Evolutionary conservation across 2,797 vertebrate genomes (phyloP).

Genomic region (Sparus aurata): DNA sequence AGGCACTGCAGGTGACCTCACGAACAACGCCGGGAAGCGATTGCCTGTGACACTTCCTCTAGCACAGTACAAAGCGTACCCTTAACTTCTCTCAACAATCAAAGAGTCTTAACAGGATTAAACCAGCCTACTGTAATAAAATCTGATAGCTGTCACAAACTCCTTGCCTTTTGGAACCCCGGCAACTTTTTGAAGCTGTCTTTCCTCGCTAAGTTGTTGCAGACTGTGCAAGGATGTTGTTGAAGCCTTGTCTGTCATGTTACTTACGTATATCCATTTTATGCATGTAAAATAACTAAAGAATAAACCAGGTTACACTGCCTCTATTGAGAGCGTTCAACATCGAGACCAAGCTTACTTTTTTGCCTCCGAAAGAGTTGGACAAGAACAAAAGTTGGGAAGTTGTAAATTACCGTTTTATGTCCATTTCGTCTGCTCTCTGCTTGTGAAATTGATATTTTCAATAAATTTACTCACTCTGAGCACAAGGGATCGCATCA

Average conservation of each 20-base stretch:
- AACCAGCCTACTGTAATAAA: conserved; percentile 14
- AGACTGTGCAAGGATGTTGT: background rate
- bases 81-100: conserved; percentile 11
- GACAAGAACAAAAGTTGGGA: background rate
- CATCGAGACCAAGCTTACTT: background rate
- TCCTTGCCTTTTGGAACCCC: background rate
- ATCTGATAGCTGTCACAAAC: conserved; percentile 5
- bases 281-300: background rate
- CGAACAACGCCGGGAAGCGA: background rate
- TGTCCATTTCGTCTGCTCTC: background rate
- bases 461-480: background rate
- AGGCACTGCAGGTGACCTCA: conserved; percentile 11
- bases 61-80: conserved; percentile 6
- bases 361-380: background rate
- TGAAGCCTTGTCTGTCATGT: background rate
- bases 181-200: background rate
- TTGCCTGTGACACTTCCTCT: conserved; percentile 31
- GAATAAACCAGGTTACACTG: background rate
- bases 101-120: background rate
- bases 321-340: background rate
- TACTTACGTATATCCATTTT: background rate
- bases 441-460: background rate
- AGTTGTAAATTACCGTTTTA: background rate
- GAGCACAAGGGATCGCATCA: background rate
- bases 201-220: background rate